Evolutionary conservation across 35 echinoderm and acorn worm genomes (phyloP).

Genomic region (Holothuria glaberrima): DNA sequence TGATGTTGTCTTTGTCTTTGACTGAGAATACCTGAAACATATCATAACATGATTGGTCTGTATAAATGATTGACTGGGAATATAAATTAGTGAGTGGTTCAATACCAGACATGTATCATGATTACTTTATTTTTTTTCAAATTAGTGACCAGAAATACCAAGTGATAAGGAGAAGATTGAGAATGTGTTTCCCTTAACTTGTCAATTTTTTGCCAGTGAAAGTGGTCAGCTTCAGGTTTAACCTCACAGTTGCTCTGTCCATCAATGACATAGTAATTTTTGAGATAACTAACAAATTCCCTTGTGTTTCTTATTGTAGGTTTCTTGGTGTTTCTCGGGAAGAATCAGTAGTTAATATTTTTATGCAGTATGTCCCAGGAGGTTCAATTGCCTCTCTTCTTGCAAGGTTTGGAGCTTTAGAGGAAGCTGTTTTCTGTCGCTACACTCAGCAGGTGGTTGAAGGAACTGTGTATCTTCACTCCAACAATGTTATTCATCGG

Average conservation of each 20-base stretch:
- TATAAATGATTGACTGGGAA: too few species aligned
- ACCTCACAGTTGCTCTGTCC: too few species aligned
- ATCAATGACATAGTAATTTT: too few species aligned
- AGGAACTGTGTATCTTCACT: constrained; percentile 91
- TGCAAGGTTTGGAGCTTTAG: constrained; percentile 88
- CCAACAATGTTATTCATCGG: constrained; percentile 94
- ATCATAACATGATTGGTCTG: too few species aligned
- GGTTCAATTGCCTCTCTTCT: constrained; percentile 89
- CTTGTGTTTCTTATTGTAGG: constrained; percentile 5
- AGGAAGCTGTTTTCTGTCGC: constrained; percentile 90
- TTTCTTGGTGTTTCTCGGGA: constrained; percentile 91
- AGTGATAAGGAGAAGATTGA: neutral
- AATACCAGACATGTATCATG: neutral
- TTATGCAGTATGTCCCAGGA: constrained; percentile 98
- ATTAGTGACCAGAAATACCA: too few species aligned
- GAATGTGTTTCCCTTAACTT: too few species aligned
- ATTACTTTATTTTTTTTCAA: neutral
- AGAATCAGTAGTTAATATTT: constrained; percentile 85
- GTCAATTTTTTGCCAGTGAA: too few species aligned
- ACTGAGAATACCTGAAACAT: too few species aligned
- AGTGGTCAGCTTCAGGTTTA: too few species aligned
- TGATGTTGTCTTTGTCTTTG: too few species aligned
- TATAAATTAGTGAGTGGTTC: too few species aligned
- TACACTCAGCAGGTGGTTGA: constrained; percentile 91
- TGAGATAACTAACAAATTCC: neutral